phyloP scores from a whole-genome alignment of 2,888 invertebrate genomes.

The Omphaloscelis lunosa region DNA sequence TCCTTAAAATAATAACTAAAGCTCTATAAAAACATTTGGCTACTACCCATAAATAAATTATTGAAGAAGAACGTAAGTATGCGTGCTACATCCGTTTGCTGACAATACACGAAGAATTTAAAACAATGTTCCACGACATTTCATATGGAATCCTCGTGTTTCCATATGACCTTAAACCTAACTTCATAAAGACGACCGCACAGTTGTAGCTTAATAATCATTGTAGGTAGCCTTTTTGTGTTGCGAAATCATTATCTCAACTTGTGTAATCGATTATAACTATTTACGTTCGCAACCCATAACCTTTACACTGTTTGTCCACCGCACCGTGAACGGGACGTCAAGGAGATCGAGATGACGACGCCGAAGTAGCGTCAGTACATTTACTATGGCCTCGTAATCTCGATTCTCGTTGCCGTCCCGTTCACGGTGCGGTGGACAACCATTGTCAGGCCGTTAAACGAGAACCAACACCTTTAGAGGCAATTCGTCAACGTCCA shows the following conservation, averaged over 20 bases:
- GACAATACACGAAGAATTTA: background rate
- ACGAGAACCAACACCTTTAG: too few relatives aligned
- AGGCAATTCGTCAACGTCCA: background rate
- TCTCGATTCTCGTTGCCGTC: too few relatives aligned
- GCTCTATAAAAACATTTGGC: background rate
- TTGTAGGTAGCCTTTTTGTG: background rate
- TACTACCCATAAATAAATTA: background rate
- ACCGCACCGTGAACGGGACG: too few relatives aligned
- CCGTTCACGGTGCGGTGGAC: too few relatives aligned
- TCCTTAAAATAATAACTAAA: background rate
- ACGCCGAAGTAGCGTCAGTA: too few relatives aligned
- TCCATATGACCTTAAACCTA: background rate
- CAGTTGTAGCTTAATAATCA: background rate
- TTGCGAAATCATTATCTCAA: slow-evolving; percentile 3
- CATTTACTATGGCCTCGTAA: too few relatives aligned
- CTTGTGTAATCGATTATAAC: slow-evolving; percentile 5
- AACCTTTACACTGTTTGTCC: background rate
- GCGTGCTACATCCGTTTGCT: background rate
- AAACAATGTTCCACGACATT: background rate
- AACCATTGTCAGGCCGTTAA: too few relatives aligned
- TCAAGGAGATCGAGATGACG: too few relatives aligned
- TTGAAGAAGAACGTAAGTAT: background rate
- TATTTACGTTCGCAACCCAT: background rate
- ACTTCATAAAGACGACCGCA: background rate
- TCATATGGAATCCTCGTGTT: background rate